Evolutionary conservation across 2,113 vertebrate genomes (phyloP).

Genomic region (Zingel zingel): DNA sequence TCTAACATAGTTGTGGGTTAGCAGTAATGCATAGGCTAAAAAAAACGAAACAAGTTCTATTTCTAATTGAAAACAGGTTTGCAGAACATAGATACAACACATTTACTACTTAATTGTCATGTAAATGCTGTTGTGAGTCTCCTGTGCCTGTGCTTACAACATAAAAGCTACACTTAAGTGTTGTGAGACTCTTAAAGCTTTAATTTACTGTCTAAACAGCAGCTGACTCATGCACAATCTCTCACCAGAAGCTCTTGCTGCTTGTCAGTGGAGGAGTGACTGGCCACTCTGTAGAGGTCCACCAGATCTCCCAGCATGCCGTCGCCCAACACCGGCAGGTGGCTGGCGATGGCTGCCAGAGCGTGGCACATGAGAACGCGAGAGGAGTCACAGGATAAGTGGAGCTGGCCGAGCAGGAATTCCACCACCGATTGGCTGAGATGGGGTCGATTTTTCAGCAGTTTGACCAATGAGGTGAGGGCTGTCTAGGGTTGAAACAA

Average conservation of each 20-base stretch:
- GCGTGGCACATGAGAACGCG: conserved; percentile 94
- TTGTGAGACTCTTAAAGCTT: background rate
- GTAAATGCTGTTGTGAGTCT: background rate
- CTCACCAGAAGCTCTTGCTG: conserved; percentile 97
- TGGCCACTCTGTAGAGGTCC: conserved; percentile 92
- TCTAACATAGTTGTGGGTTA: background rate
- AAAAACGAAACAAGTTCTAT: background rate
- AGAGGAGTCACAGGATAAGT: conserved; percentile 89
- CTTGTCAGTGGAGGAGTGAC: conserved; percentile 89
- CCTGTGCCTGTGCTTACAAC: background rate
- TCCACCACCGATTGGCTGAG: conserved; percentile 94
- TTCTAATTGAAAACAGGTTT: background rate
- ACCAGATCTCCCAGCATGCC: conserved; percentile 95
- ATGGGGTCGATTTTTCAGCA: conserved; percentile 91
- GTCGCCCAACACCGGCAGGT: conserved; percentile 93
- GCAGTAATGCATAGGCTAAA: background rate
- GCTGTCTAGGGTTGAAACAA: conserved; percentile 84
- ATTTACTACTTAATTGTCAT: background rate
- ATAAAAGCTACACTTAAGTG: background rate
- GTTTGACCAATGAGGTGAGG: conserved; percentile 92
- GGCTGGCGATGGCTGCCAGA: conserved; percentile 94
- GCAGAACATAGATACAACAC: background rate
- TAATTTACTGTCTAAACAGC: background rate
- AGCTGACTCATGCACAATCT: background rate
- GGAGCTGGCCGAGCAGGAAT: conserved; percentile 92